phyloP scores from a whole-genome alignment of 2,113 vertebrate genomes.

The Lichenostomus cassidix region DNA sequence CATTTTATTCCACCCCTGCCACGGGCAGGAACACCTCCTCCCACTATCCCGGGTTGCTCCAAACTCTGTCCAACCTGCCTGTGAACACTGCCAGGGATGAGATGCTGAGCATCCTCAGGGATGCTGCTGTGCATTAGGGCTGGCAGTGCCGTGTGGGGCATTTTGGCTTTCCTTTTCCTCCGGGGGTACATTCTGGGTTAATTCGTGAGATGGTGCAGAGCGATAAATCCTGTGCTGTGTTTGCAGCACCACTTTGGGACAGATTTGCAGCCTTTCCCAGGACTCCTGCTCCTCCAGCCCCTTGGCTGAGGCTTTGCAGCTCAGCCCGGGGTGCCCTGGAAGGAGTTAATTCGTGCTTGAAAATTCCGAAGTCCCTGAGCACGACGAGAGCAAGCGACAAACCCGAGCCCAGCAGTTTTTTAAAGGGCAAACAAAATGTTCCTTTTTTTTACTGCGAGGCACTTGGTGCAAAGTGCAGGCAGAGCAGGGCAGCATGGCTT shows the following conservation, averaged over 20 bases:
- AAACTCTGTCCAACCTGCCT: accelerated
- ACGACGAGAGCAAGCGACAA: neutral
- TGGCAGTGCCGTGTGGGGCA: accelerated
- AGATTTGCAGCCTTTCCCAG: neutral
- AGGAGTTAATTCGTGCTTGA: neutral
- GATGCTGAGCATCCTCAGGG: neutral
- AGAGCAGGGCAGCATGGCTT: constrained; percentile 35
- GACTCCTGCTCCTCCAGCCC: neutral
- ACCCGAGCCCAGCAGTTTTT: neutral
- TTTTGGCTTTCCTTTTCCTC: neutral
- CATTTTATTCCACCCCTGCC: accelerated
- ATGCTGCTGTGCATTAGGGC: accelerated
- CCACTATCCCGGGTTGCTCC: neutral
- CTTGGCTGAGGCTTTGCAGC: neutral
- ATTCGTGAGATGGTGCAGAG: neutral
- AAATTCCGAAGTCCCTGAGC: neutral
- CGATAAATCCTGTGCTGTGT: neutral
- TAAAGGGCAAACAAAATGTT: constrained; percentile 57
- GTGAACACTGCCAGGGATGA: accelerated
- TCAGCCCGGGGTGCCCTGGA: neutral
- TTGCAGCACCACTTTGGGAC: neutral
- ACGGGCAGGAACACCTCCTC: neutral
- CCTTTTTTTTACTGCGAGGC: constrained; percentile 20
- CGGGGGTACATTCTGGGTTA: accelerated
- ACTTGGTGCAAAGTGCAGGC: neutral